phyloP scores from a whole-genome alignment of 2,888 invertebrate species.

The Euplagia quadripunctaria region DNA sequence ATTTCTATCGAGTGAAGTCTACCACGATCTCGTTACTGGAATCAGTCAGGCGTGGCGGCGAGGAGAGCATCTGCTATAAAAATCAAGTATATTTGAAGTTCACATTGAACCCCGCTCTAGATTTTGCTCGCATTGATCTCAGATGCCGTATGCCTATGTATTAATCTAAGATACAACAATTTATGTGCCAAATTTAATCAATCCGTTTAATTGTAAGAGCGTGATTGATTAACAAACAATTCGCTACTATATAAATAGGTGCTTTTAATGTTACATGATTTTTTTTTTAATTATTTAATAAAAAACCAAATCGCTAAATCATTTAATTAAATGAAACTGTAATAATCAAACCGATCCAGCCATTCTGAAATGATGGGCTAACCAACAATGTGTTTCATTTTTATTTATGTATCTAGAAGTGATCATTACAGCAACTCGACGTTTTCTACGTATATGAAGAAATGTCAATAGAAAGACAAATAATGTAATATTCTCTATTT shows the following conservation, averaged over 20 bases:
- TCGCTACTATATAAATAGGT: background rate
- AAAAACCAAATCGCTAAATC: too few species aligned
- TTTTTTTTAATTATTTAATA: too few species aligned
- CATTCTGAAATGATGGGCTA: background rate
- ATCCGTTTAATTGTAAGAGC: background rate
- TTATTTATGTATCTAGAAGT: background rate
- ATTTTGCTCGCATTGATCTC: background rate
- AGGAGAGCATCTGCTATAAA: background rate
- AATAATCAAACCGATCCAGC: too few species aligned
- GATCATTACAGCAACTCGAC: too few species aligned
- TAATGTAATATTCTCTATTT: background rate
- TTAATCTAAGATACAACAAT: background rate
- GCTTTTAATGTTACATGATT: too few species aligned
- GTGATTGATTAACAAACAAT: background rate
- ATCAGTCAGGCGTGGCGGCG: conserved; percentile 55
- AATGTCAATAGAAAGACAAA: background rate
- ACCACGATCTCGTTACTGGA: conserved; percentile 62
- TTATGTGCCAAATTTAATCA: background rate
- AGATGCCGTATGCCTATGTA: background rate
- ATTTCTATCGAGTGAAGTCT: conserved; percentile 61
- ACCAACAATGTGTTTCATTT: background rate
- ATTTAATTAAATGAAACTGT: too few species aligned
- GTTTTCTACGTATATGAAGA: too few species aligned
- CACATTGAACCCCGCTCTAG: background rate
- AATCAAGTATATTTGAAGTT: background rate